Conservation (phyloP, 2,797 vertebrate species). For the Coranthus polyacanthus region DNA sequence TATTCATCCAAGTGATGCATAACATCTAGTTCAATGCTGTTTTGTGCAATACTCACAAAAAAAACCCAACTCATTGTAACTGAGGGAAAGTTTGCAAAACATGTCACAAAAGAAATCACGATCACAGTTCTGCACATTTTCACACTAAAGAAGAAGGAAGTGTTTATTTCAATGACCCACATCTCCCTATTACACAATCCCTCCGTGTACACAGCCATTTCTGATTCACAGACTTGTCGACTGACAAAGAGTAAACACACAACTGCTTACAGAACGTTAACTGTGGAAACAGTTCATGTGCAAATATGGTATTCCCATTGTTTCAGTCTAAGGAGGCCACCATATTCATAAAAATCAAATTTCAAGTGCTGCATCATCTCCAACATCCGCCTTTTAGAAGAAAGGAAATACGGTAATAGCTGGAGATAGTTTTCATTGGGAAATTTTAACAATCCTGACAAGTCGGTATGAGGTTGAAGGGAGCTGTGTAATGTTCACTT, state of each 20-base stretch:
- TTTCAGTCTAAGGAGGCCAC: conserved; percentile 40
- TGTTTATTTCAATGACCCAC: conserved; percentile 31
- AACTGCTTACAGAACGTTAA: conserved; percentile 62
- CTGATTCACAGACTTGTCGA: conserved; percentile 43
- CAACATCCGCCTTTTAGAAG: conserved; percentile 39
- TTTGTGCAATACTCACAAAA: conserved; percentile 9
- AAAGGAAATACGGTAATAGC: conserved; percentile 64
- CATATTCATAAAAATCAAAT: conserved; percentile 49
- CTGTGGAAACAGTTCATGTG: conserved; percentile 66
- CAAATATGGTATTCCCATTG: conserved; percentile 38
- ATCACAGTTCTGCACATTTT: conserved; percentile 15
- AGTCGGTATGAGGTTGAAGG: conserved; percentile 42
- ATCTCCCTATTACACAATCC: conserved; percentile 40
- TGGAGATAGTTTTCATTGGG: conserved; percentile 66
- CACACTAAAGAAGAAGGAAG: conserved; percentile 6
- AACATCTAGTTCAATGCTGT: conserved; percentile 40
- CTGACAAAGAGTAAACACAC: conserved; percentile 61
- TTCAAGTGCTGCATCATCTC: conserved; percentile 24
- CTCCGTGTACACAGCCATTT: conserved; percentile 23
- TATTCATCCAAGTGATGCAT: too few relatives aligned
- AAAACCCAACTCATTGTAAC: not conserved
- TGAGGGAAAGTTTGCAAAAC: conserved; percentile 25
- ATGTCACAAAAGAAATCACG: conserved; percentile 11
- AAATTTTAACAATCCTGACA: conserved; percentile 63
- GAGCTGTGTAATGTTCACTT: conserved; percentile 56